A percentile compares a stretch with the other conserved stretches of the same genome.
These are phyloP conservation scores for Pseudocheirus occidentalis DNA, from an alignment of 2,797 vertebrate genomes.

Conservation along the genomic window DNA sequence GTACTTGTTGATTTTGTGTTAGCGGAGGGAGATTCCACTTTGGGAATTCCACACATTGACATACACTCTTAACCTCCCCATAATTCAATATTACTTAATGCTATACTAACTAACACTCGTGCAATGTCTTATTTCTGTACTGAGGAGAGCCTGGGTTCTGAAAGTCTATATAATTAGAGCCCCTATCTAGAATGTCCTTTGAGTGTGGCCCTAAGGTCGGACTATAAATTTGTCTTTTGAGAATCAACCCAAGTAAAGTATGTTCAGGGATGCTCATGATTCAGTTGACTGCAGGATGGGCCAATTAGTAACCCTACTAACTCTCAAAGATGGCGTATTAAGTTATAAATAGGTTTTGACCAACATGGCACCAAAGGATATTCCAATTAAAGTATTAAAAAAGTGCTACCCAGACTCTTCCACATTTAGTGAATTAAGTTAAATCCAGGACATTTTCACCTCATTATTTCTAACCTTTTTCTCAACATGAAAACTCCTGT, in stretches of 20 bases:
- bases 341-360: background rate
- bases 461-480: too few species aligned
- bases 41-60: too few species aligned
- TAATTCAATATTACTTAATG: too few species aligned
- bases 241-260: background rate
- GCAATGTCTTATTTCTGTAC: too few species aligned
- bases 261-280: background rate
- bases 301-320: background rate
- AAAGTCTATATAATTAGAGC: background rate
- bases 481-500: background rate
- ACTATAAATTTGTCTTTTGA: background rate
- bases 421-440: background rate
- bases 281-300: background rate
- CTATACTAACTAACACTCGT: too few species aligned
- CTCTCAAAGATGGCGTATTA: background rate
- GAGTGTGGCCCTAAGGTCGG: background rate
- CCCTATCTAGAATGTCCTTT: background rate
- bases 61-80: too few species aligned
- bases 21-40: too few species aligned
- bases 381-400: background rate
- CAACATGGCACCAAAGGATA: background rate
- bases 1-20: too few species aligned
- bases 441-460: background rate
- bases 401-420: background rate
- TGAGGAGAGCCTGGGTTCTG: background rate